Evolutionary conservation across 2,113 vertebrate genomes (phyloP).

Genomic region (Zosterops japonicus): DNA sequence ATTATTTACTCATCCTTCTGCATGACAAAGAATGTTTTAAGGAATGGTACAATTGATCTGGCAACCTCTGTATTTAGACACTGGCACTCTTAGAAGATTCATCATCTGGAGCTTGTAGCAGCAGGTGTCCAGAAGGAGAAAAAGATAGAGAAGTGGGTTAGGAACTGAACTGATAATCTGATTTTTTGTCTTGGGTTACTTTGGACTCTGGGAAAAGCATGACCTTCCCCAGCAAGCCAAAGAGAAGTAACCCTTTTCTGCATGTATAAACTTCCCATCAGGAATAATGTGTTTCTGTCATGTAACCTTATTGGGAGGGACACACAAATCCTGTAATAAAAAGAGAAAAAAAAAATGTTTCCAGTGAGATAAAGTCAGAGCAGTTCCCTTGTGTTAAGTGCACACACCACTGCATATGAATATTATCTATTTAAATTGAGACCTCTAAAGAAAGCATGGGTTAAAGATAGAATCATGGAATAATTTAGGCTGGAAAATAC

Average conservation of each 20-base stretch:
- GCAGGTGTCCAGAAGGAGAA: background rate
- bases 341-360: background rate
- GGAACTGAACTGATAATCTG: background rate
- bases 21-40: background rate
- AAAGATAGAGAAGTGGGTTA: background rate
- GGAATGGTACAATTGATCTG: background rate
- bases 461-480: background rate
- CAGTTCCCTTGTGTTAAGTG: background rate
- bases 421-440: background rate
- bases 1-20: background rate
- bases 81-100: background rate
- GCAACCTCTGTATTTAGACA: background rate
- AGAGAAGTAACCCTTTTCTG: background rate
- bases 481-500: background rate
- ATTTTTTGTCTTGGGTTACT: background rate
- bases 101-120: background rate
- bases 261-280: background rate
- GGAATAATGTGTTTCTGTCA: background rate
- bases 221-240: background rate
- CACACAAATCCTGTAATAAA: background rate
- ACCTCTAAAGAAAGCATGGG: background rate
- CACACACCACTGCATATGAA: background rate
- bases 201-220: background rate
- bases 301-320: background rate
- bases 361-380: background rate